Base-by-base conservation (phyloP, 92 coral and sea anemone genomes). In the Phymanthus crucifer region DNA sequence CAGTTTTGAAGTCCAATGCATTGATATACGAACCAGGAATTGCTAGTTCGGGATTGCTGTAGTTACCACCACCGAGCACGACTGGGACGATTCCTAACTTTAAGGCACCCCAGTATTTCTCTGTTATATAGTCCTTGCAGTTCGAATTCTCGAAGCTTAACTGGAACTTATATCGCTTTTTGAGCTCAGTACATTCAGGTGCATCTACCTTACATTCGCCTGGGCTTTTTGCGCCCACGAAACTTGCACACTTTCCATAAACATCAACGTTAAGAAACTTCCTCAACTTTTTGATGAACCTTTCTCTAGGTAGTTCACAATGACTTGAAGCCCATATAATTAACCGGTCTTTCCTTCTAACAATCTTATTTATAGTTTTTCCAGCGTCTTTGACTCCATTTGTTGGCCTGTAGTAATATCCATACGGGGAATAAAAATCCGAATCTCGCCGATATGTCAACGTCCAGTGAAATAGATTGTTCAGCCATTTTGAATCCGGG, bases 91-190 rank as follows among this genome's bases (percentile, higher is more conserved):
- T 65, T 17, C 90, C 90, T 14, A 80, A 64, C 34, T 86, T 66
- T 24, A 86, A 65, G 24, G 90, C 86, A n/a, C 58, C 75, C 90
- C 90, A 86, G 66, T 86, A 86, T 73, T 86, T 86, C 79, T 86
- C 90, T 37, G 90, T 86, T 66, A 86, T 76, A 38, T 86, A 86
- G 71, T 86, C 90, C 17, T 29, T 38, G 57, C 90, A 86, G 74
- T 86, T 81, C 23, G 84, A 80, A 68, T 86, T 86, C 83, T 86
- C 90, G 47, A 86, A 86, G 5, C 81, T 86, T 2, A 86, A 65
- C 66, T 50, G 70, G 35, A 86, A 86, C 24, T 86, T 86, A 65
- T 86, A 81, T n/a, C 80, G 54, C 45, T 61, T 33, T 34, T 73
- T 69, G 2, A 86, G 83, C n/a, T 72, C 35, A 19, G 32, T 80